Conservation (phyloP, 2,113 vertebrate genomes). For the Myrmecophaga tridactyla region DNA sequence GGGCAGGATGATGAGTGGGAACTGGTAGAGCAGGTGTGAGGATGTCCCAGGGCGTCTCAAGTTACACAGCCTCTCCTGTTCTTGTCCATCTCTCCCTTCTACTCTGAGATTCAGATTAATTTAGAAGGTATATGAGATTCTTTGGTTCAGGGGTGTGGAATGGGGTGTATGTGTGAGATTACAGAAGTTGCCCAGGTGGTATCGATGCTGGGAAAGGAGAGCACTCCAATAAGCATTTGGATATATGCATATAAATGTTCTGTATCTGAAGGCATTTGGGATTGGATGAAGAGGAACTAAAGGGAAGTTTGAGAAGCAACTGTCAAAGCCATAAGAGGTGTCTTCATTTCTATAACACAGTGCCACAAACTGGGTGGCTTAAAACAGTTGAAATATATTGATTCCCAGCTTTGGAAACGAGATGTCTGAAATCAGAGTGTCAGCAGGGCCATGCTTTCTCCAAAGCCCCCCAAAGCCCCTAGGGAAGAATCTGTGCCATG, state of each 20-base stretch:
- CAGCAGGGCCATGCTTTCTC: too few species aligned
- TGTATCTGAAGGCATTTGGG: background rate
- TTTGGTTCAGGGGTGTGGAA: background rate
- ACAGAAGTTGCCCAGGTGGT: background rate
- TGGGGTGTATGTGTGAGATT: background rate
- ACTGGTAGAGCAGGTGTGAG: accelerated
- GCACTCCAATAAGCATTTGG: accelerated
- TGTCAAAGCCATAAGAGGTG: background rate
- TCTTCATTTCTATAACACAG: too few species aligned
- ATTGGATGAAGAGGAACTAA: background rate
- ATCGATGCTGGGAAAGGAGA: background rate
- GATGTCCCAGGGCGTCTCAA: background rate
- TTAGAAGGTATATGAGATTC: background rate
- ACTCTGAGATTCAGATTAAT: background rate
- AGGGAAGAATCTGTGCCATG: too few species aligned
- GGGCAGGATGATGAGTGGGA: background rate
- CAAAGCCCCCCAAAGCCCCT: too few species aligned
- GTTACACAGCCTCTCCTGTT: background rate
- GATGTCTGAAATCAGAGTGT: too few species aligned
- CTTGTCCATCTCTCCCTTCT: background rate
- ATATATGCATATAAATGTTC: background rate
- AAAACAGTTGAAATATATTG: too few species aligned
- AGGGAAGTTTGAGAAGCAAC: background rate
- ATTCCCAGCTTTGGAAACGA: too few species aligned
- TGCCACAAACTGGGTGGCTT: too few species aligned